Evolutionary conservation across 2,113 vertebrate genomes (phyloP).

Genomic region (Elgaria multicarinata): DNA sequence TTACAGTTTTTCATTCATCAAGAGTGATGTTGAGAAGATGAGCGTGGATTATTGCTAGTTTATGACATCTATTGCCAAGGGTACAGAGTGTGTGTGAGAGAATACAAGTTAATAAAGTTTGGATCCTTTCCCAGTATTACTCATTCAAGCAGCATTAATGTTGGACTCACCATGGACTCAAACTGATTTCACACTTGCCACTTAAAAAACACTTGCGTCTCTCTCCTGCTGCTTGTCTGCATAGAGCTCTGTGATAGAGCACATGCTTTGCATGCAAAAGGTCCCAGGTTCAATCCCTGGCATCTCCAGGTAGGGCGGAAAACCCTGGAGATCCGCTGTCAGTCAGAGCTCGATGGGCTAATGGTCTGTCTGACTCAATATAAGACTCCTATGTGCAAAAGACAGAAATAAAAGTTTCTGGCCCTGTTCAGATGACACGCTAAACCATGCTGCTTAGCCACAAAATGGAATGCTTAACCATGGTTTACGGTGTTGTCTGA

Average conservation of each 20-base stretch:
- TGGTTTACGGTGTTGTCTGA: no score
- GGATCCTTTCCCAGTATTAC: background rate
- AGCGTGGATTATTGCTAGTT: background rate
- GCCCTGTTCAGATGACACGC: no score
- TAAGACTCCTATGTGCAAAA: background rate
- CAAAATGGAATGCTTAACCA: no score
- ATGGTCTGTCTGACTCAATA: no score
- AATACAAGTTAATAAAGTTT: background rate
- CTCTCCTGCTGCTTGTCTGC: background rate
- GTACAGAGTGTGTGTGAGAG: background rate
- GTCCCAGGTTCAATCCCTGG: background rate
- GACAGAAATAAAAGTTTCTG: background rate
- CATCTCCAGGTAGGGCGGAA: background rate
- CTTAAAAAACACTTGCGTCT: background rate
- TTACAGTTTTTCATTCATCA: background rate
- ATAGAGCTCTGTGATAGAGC: background rate
- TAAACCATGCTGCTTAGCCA: no score
- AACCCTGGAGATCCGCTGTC: background rate
- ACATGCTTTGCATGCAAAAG: background rate
- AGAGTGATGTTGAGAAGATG: background rate
- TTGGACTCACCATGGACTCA: background rate
- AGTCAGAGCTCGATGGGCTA: background rate
- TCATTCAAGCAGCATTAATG: background rate
- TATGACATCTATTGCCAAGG: background rate
- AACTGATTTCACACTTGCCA: background rate